Percentiles rank a stretch among this genome's conserved stretches.
Conservation (phyloP, 2,888 invertebrate genomes). For the Meliscaeva auricollis region DNA sequence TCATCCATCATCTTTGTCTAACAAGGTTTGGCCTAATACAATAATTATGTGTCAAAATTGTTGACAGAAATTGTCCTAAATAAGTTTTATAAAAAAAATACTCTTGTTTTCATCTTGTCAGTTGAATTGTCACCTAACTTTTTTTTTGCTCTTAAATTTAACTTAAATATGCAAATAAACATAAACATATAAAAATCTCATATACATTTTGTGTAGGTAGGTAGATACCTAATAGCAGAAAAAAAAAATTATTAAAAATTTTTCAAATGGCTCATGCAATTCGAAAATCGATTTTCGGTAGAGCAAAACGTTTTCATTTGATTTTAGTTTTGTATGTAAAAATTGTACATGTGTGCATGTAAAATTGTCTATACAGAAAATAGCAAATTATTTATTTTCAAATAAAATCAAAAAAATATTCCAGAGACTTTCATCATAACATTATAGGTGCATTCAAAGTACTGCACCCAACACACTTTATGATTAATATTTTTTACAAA, state of each 20-base stretch:
- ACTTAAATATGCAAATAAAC: not conserved
- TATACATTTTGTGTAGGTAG: not conserved
- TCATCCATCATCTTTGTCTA: constrained; percentile 1
- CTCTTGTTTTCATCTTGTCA: constrained; percentile 34
- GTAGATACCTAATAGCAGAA: constrained; percentile 19
- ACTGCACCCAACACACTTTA: constrained; percentile 25
- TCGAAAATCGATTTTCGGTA: constrained; percentile 65
- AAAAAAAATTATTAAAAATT: constrained; percentile 3
- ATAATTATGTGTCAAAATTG: constrained; percentile 28
- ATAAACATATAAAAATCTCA: not conserved
- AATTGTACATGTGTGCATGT: not conserved
- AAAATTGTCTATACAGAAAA: constrained; percentile 1
- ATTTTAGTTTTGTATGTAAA: constrained; percentile 2
- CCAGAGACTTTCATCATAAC: constrained; percentile 39
- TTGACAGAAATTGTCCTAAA: constrained; percentile 35
- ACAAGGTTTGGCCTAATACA: not conserved
- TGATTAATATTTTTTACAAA: constrained; percentile 52
- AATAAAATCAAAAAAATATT: constrained; percentile 50
- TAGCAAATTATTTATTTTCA: constrained; percentile 48
- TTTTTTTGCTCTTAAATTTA: constrained; percentile 35
- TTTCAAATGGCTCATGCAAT: constrained; percentile 51
- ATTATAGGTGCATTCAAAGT: not conserved
- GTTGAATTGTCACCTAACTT: constrained; percentile 61
- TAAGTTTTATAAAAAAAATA: not conserved
- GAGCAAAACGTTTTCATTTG: constrained; percentile 58